Percentiles rank a stretch among this genome's conserved stretches.
Conservation (phyloP, 2,888 invertebrate genomes). For the Acleris cristana region DNA sequence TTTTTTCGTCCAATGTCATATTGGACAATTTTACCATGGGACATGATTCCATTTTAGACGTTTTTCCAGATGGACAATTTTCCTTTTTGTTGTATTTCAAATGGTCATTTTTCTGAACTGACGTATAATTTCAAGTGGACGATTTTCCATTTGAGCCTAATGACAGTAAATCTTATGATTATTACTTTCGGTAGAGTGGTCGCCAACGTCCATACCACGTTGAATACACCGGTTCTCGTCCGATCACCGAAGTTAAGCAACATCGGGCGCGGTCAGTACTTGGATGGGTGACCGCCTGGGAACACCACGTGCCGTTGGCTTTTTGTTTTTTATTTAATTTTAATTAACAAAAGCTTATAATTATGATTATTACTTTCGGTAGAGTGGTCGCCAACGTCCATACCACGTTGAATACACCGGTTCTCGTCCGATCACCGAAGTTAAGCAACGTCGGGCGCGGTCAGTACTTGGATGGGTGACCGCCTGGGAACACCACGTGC, state of each 20-base stretch:
- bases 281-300: conserved; percentile 49
- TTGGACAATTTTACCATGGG: no score
- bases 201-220: conserved; percentile 46
- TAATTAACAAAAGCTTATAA: no score
- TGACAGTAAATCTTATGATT: no score
- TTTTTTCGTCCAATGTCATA: no score
- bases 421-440: conserved; percentile 50
- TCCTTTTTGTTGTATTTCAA: no score
- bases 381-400: conserved; percentile 27
- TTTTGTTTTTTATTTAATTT: conserved; percentile 24
- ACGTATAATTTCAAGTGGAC: no score
- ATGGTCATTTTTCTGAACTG: no score
- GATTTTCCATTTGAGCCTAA: no score
- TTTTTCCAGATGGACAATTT: no score
- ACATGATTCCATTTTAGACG: no score
- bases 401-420: conserved; percentile 46
- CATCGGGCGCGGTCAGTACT: conserved; percentile 46
- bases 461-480: conserved; percentile 49
- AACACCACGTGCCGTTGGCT: conserved; percentile 46
- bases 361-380: no score
- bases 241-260: conserved; percentile 50
- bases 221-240: conserved; percentile 48
- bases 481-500: conserved; percentile 46
- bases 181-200: not conserved
- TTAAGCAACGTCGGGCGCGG: conserved; percentile 47